Base-by-base conservation (phyloP, 2,888 invertebrate species). In the Thera obeliscata region DNA sequence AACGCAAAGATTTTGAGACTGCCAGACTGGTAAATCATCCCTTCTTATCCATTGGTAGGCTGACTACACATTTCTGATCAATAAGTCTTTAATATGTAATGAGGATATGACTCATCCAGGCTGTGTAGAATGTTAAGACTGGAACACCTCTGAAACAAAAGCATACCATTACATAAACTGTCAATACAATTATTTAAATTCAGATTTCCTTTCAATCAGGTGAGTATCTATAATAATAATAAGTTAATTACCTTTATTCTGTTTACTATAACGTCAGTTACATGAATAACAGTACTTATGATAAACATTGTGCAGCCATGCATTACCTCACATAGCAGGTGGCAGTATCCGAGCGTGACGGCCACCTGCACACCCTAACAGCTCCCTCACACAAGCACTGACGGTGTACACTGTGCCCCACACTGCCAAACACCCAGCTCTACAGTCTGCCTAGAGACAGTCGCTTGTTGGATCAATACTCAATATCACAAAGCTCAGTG, bases 391-490 rank as follows among this genome's bases (percentile, higher is more conserved):
- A 64, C 81, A 80, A 84, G 81, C 81, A 83, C 80, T 41, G 67
- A 67, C 81, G 82, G 79, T 74, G 74, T 73, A 74, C 71, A 76
- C 78, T 64, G 66, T 73, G 76, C 76, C 75, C 69, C 74, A 76
- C 78, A 82, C 81, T 71, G 75, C 75, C 77, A 76, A 79, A 79
- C 78, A 82, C 78, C 78, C 80, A 81, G 76, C 50, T 49, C 77
- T 78, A 80, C 77, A 77, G 76, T 78, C 80, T 77, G 79, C 90
- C 83, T 91, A 89, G 92, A 79, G 80, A 92, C 90, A 66, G 83
- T 84, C 12, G 61, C 8, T 46, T 88, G 89, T 91, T 93, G 85
- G 88, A 93, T 93, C 93, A 93, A 93, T 93, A 93, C 81, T 78
- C 80, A 76, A 81, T 82, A 76, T 79, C 75, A 79, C 82, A 81